Base-by-base conservation (phyloP, 2,888 invertebrate genomes). In the Trissolcus brochymenae region DNA sequence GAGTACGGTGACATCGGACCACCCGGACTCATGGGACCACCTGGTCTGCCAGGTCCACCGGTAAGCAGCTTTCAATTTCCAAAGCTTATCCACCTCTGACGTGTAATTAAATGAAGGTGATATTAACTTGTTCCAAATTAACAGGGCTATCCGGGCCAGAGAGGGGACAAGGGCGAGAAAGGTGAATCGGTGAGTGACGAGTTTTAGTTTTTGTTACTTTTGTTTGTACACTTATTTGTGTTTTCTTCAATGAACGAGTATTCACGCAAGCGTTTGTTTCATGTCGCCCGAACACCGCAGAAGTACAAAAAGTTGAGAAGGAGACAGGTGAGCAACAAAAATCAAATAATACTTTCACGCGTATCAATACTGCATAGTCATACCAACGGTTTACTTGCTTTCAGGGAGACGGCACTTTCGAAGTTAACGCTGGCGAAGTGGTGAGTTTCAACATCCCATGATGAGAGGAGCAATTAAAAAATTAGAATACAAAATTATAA, bases 21-120 rank as follows among this genome's bases (percentile, higher is more conserved):
- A 7, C 96, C 98, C 11, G 98, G 98, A 75, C 92, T 97, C 85
- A 95, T 98, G 94, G 98, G 98, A 81, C 96, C 97, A 40, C 97
- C 98, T 14, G 97, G 97, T 19, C 86, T 92, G 73, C 92, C 92
- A 66, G 92, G 92, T 71, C 92, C 92, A 76, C 92, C 92, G 84
- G 92, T 89, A 84, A 66, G 88, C 84, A 79, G 71, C 43, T 55
- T 60, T 68, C 41, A 53, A 49, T 62, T 55, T 54, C 53, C 16
- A 0, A 19, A 14, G 16, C 17, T 55, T 53, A 62, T 72, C 41
- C n/a, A n/a, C 49, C 7, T 7, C 16, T 19, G 25, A 66, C 51
- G 60, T 64, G 14, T 66, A 54, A 73, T 73, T 73, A 66, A 66
- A 50, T 56, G 53, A 13, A 41, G 54, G 51, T 51, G 43, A 72